Conservation (phyloP, 2,113 vertebrate species). For the Brienomyrus longianalis region DNA sequence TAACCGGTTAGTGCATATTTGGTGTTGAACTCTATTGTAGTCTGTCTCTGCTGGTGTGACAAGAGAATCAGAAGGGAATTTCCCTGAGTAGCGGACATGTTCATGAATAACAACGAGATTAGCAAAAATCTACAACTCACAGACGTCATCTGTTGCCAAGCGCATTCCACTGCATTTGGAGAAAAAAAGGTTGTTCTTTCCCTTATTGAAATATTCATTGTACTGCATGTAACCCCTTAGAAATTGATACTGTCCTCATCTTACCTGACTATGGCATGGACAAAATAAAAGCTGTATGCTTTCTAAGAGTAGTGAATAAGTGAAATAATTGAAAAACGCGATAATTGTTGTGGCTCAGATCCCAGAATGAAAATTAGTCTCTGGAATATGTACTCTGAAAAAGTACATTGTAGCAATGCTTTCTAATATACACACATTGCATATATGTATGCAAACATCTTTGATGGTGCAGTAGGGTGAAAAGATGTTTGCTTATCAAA, state of each 20-base stretch:
- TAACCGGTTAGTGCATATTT: background rate
- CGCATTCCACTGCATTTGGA: constrained; percentile 17
- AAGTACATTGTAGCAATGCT: background rate
- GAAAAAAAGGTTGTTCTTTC: constrained; percentile 16
- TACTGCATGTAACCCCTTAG: background rate
- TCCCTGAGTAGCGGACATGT: constrained; percentile 24
- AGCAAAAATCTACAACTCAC: constrained; percentile 25
- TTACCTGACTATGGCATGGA: background rate
- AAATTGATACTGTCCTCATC: background rate
- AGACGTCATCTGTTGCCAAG: constrained; percentile 35
- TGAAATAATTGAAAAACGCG: constrained; percentile 7
- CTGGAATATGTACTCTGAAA: background rate
- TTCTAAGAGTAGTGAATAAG: background rate
- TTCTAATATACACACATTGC: background rate
- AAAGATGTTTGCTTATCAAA: background rate
- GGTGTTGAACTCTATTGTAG: background rate
- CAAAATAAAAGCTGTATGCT: background rate
- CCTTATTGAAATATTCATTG: background rate
- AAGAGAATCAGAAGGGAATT: constrained; percentile 28
- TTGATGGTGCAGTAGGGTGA: background rate
- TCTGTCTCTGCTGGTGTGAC: constrained; percentile 15
- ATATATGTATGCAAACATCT: background rate
- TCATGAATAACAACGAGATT: constrained; percentile 34
- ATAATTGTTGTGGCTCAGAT: constrained; percentile 20
- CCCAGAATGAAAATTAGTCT: constrained; percentile 18